These are phyloP conservation scores for Chaenogobius annularis DNA, from an alignment of 2,113 vertebrate species.

Conservation along the genomic window DNA sequence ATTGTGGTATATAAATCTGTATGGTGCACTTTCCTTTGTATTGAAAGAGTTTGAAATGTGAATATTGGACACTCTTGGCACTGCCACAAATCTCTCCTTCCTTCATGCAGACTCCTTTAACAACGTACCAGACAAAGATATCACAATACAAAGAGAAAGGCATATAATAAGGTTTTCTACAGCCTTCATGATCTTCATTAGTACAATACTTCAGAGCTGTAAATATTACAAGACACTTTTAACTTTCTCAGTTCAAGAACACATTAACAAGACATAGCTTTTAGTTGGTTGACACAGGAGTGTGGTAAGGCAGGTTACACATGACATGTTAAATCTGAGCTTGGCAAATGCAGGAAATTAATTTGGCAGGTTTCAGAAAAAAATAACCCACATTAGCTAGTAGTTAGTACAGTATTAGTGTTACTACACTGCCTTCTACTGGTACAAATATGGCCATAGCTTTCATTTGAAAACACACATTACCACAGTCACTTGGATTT, in stretches of 20 bases:
- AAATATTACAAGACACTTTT: conserved; percentile 69
- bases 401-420: background rate
- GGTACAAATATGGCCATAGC: background rate
- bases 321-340: conserved; percentile 15
- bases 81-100: conserved; percentile 50
- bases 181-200: conserved; percentile 65
- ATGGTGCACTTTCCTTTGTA: background rate
- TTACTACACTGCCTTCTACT: conserved; percentile 4
- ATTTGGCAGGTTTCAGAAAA: conserved; percentile 1
- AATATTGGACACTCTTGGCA: background rate
- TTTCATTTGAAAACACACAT: background rate
- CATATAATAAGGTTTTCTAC: conserved; percentile 68
- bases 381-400: background rate
- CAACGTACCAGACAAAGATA: conserved; percentile 71
- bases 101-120: conserved; percentile 39
- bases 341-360: background rate
- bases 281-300: conserved; percentile 39
- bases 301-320: conserved; percentile 49
- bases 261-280: conserved; percentile 60
- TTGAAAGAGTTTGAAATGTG: background rate
- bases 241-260: conserved; percentile 60
- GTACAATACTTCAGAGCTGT: conserved; percentile 72
- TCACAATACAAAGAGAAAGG: conserved; percentile 69
- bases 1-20: background rate
- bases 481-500: conserved; percentile 2